Evolutionary conservation across 2,888 invertebrate species (phyloP), one percentile per base, ranked within the genome.

Genomic region (Drosophila pseudotakahashii): DNA sequence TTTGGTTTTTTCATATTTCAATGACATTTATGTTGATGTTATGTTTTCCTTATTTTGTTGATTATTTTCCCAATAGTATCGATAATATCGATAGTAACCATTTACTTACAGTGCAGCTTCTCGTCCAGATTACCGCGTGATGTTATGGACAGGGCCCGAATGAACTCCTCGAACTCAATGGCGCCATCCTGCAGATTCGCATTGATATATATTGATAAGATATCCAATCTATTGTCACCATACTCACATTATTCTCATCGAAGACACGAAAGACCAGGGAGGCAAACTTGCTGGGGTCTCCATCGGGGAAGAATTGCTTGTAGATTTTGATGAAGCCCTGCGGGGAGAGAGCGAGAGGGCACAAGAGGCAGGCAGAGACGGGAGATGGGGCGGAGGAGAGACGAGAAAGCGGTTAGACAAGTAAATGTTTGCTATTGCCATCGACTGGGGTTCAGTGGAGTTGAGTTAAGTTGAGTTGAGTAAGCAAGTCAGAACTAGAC

Each of bases 311-410:
- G 94, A 99, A 99, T 93, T 99, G 99, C 93, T 98, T 98, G 94
- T 99, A 99, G 93, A 99, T 99, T 94, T 97, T 98, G 92, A 98
- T 98, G 94, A 99, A 99, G 89, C 99, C 99, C 98, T 98, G 93
- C 63, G 50, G 6, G 34, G 11, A 37, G n/a, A 26, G 41, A 34
- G 42, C n/a, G 10, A 19, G 47, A 48, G 36, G 51, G 47, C 10
- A 9, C 51, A 45, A 9, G 14, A 32, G 14, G 32, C 30, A 47
- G 39, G 30, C n/a, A 47, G 10, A 53, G n/a, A 58, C 32, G 16
- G n/a, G 57, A 34, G 32, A 52, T 45, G 45, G 26, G 26, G 26
- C 26, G 26, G 14, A 2, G 14, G 14, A 16, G 48, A 30, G 14
- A 16, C 34, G 36, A 32, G 30, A 32, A 26, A 52, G 52, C 39